Base-by-base conservation (phyloP, 2,888 invertebrate genomes). In the Vesta saturnalis region DNA sequence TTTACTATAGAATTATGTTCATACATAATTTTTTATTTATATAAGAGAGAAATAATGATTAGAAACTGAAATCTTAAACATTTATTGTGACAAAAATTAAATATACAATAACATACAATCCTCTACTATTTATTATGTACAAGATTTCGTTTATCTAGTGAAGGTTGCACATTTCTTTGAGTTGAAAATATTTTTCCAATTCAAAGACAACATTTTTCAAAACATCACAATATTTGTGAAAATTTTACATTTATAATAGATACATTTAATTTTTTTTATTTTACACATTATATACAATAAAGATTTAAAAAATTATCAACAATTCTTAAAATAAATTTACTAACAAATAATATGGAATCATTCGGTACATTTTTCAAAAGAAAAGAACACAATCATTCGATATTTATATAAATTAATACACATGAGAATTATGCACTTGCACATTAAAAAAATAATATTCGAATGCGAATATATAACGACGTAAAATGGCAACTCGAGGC, bases 1-100 rank as follows among this genome's bases (percentile, higher is more conserved):
- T n/a, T n/a, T n/a, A n/a, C n/a, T n/a, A n/a, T n/a, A n/a, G n/a
- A n/a, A n/a, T n/a, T n/a, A n/a, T n/a, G 30, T 30, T 30, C 30
- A 30, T 30, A 6, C 3, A 5, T 6, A 10, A 43, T 6, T n/a
- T 1, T n/a, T 23, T 56, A 30, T 16, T 10, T 18, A 15, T 23
- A 56, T 8, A 30, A 30, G 1, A 43, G 14, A 39, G 8, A 59
- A 59, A 61, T n/a, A n/a, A 52, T 6, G 54, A 21, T 1, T 12
- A 30, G 52, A 52, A 18, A 54, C 43, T 60, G 79, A 81, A 79
- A 79, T 81, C 72, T 77, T 80, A 80, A 83, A 83, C 83, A 83
- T 83, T 83, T 83, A 83, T 83, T 79, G 80, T 83, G 82, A 83
- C 83, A 82, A 83, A 83, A 81, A 81, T 76, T 81, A 80, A 81